phyloP scores from a whole-genome alignment of 2,888 invertebrate species.

The Leucania comma region DNA sequence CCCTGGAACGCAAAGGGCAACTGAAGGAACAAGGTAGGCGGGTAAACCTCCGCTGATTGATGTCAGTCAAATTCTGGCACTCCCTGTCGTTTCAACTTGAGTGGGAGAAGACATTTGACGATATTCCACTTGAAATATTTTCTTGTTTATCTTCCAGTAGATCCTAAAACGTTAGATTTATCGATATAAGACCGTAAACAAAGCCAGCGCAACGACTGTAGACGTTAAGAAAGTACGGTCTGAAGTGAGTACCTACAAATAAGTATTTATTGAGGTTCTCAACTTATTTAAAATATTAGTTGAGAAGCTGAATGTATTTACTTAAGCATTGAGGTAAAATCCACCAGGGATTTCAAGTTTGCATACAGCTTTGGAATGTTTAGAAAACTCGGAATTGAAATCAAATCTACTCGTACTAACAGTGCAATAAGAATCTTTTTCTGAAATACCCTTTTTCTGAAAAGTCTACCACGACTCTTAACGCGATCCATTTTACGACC shows the following conservation, averaged over 20 bases:
- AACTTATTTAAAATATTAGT: no score
- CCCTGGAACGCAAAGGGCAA: no score
- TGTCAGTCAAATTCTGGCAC: no score
- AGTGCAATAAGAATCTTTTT: no score
- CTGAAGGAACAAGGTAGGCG: no score
- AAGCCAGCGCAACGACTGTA: neutral
- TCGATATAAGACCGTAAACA: neutral
- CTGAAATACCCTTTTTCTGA: no score
- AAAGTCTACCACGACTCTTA: no score
- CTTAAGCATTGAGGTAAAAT: conserved; percentile 18
- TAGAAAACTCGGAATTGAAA: neutral
- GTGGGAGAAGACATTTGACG: no score
- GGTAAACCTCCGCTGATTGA: no score
- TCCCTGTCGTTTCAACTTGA: no score
- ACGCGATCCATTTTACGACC: no score
- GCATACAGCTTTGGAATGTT: neutral
- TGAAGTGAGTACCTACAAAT: neutral
- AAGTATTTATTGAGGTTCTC: conserved; percentile 13
- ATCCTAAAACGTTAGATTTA: neutral
- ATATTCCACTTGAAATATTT: neutral
- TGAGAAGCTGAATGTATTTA: conserved; percentile 12
- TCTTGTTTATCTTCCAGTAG: neutral
- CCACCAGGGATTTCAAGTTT: neutral
- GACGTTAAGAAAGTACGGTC: neutral
- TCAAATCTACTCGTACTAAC: no score